Evolutionary conservation across 2,888 invertebrate species (phyloP), one percentile per base, ranked within the genome.

Genomic region (Eugnorisma glareosa): DNA sequence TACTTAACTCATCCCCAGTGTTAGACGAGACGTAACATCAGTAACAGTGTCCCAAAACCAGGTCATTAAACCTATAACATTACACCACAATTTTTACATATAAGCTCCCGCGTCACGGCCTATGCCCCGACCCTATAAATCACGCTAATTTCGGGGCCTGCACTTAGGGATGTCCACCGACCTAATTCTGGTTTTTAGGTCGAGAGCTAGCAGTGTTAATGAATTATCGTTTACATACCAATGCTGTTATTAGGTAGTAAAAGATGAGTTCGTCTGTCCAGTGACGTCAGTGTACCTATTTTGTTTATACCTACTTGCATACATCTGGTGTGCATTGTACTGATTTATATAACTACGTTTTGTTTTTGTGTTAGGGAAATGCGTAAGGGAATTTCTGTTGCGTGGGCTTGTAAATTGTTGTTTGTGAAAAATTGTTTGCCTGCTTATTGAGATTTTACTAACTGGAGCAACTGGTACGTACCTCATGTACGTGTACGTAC

Each of bases 221-320:
- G 93, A 95, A 94, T 93, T 94, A 95, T 95, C 93, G 93, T 94
- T 92, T 92, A 92, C 89, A 91, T 94, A 93, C 90, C 87, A 91
- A 93, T 90, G 91, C 89, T 87, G 92, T 94, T 94, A 92, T 91
- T 90, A 89, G 90, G 89, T 79, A 89, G 90, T 92, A 92, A 93
- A 93, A 91, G 89, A 91, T 90, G 86, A 85, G 79, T 82, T 75
- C 79, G 81, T 89, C 89, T 88, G 85, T 86, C 75, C 75, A 35
- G 31, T 90, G 89, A 89, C 84, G 88, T 87, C 84, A 87, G 40
- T 67, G 61, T 64, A 78, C 66, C 24, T 80, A 76, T 63, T 67
- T 67, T 8, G 18, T 81, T 81, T 67, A 61, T 72, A 64, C 10
- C 11, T 57, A 67, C 57, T 81, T 82, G 70, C 66, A 77, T 72